A percentile compares a stretch with the other conserved stretches of the same genome.
These are phyloP conservation scores for Cydia pomonella DNA, from an alignment of 1,140 invertebrate genomes.

Conservation along the genomic window DNA sequence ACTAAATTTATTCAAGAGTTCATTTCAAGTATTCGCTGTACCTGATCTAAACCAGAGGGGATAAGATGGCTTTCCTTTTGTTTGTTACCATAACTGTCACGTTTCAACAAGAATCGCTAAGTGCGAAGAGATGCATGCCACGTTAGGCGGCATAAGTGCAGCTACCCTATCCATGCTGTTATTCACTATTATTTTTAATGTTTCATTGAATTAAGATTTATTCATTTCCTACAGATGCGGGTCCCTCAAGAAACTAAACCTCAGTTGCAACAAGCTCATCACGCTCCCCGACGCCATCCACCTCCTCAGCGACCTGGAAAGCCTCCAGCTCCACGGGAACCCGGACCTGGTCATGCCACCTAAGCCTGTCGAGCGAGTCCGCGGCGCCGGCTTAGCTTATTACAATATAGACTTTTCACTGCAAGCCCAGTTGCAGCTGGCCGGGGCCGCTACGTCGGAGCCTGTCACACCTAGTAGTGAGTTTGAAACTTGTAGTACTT, in stretches of 20 bases:
- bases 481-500: slow-evolving; percentile 46
- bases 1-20: no score
- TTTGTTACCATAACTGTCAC: no score
- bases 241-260: slow-evolving; percentile 95
- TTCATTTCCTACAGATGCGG: slow-evolving; percentile 88
- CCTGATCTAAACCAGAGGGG: no score
- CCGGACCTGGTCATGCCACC: slow-evolving; percentile 98
- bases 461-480: slow-evolving; percentile 85
- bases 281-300: slow-evolving; percentile 99
- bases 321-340: slow-evolving; percentile 95
- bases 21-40: no score
- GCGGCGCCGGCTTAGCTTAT: slow-evolving; percentile 93
- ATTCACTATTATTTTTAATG: no score
- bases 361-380: slow-evolving; percentile 91
- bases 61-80: no score
- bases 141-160: no score
- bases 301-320: slow-evolving; percentile 93
- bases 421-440: slow-evolving; percentile 95
- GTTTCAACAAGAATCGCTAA: no score
- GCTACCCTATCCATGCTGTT: no score
- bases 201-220: background rate
- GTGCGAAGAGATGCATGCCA: no score
- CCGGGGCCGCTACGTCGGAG: slow-evolving; percentile 92
- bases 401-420: slow-evolving; percentile 99
- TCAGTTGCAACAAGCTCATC: slow-evolving; percentile 96